A percentile compares a stretch with the other conserved stretches of the same genome.
phyloP scores from a whole-genome alignment of 2,888 invertebrate species.

The Leucoma salicis region DNA sequence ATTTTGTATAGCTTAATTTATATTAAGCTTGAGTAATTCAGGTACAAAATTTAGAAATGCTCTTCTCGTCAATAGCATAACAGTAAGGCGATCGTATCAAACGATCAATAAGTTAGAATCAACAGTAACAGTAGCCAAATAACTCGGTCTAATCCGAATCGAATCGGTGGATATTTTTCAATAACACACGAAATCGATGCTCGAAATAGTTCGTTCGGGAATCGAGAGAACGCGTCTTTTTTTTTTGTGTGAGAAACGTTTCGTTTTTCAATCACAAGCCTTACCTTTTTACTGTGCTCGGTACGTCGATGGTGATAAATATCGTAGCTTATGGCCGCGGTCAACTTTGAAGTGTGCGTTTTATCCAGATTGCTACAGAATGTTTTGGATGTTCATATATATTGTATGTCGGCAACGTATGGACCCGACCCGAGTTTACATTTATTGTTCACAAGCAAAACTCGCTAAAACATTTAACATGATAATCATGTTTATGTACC shows the following conservation, averaged over 20 bases:
- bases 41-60: conserved; percentile 19
- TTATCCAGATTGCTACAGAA: conserved; percentile 57
- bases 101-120: conserved; percentile 72
- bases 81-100: conserved; percentile 27
- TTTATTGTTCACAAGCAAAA: conserved; percentile 23
- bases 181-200: conserved; percentile 52
- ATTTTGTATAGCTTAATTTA: conserved; percentile 47
- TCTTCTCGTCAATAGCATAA: conserved; percentile 13
- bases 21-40: neutral
- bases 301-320: conserved; percentile 67
- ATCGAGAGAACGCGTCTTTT: conserved; percentile 31
- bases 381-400: conserved; percentile 36
- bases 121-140: conserved; percentile 71
- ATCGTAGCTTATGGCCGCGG: conserved; percentile 74
- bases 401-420: conserved; percentile 27
- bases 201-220: conserved; percentile 37
- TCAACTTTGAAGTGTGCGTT: conserved; percentile 61
- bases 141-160: conserved; percentile 70
- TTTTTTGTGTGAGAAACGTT: conserved; percentile 69
- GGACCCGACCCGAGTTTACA: conserved; percentile 18
- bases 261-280: conserved; percentile 70
- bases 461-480: conserved; percentile 27
- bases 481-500: conserved; percentile 12
- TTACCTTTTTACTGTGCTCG: conserved; percentile 64
- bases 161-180: conserved; percentile 71